Conservation (phyloP, 2,888 invertebrate species). For the Mythimna ferrago region DNA sequence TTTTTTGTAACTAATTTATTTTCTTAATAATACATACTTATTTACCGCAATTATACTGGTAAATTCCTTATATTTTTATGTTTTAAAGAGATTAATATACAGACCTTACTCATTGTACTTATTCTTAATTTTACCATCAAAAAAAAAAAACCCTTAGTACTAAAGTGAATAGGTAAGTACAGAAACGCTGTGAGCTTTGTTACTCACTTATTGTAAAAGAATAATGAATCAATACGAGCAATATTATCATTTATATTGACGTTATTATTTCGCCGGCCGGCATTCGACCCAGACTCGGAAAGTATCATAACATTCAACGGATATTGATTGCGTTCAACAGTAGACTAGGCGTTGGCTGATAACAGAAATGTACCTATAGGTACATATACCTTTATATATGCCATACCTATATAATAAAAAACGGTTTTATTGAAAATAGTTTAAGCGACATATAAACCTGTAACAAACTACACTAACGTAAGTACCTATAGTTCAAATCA, state of each 20-base stretch:
- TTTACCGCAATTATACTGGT: not conserved
- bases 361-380: not conserved
- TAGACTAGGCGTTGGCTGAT: conserved; percentile 37
- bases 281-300: not conserved
- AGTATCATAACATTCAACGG: conserved; percentile 10
- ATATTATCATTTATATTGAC: conserved; percentile 25
- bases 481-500: too few species aligned
- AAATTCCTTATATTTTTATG: not conserved
- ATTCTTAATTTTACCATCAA: not conserved
- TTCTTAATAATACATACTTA: not conserved
- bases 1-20: not conserved
- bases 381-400: too few species aligned
- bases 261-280: conserved; percentile 44
- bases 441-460: too few species aligned
- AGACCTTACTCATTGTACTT: not conserved
- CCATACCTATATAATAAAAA: too few species aligned
- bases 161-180: not conserved
- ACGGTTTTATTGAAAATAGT: too few species aligned
- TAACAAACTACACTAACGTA: too few species aligned
- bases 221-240: not conserved
- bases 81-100: not conserved
- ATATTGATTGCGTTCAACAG: conserved; percentile 40
- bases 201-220: not conserved
- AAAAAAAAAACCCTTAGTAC: not conserved
- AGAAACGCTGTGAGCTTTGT: not conserved